These are phyloP conservation scores for Salvator merianae DNA, from an alignment of 2,113 vertebrate species.

Conservation along the genomic window DNA sequence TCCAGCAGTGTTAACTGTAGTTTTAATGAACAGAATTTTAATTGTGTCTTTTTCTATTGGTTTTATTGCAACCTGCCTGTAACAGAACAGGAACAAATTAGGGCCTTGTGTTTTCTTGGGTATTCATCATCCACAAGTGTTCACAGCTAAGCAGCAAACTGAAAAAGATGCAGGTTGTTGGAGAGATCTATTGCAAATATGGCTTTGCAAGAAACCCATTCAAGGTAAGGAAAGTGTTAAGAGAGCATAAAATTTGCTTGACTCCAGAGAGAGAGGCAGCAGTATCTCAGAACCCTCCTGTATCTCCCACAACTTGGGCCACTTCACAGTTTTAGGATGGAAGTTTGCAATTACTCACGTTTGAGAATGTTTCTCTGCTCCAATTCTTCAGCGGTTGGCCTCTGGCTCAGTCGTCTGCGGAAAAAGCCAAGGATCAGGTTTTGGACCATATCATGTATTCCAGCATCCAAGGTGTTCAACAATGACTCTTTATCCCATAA, in stretches of 20 bases:
- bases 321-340: too few relatives aligned
- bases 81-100: slow-evolving; percentile 23
- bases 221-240: neutral
- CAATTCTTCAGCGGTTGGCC: slow-evolving; percentile 94
- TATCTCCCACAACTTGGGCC: too few relatives aligned
- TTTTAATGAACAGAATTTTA: too few relatives aligned
- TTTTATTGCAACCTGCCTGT: neutral
- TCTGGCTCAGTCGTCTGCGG: slow-evolving; percentile 95
- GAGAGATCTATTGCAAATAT: neutral
- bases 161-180: neutral
- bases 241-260: neutral
- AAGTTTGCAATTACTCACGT: slow-evolving; percentile 85
- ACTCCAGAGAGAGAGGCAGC: neutral
- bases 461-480: slow-evolving; percentile 45
- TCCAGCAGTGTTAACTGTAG: too few relatives aligned
- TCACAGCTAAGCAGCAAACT: slow-evolving; percentile 3
- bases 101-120: fast-evolving
- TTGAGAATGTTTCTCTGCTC: slow-evolving; percentile 99
- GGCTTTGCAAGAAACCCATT: neutral
- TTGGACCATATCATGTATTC: slow-evolving; percentile 79
- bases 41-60: too few relatives aligned
- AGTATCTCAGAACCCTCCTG: too few relatives aligned
- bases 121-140: slow-evolving; percentile 19
- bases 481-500: slow-evolving; percentile 32
- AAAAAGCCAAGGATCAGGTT: slow-evolving; percentile 81